A percentile compares a stretch with the other conserved stretches of the same genome.
Evolutionary conservation across 2,797 vertebrate species (phyloP).

Genomic region (Sardinella longiceps): DNA sequence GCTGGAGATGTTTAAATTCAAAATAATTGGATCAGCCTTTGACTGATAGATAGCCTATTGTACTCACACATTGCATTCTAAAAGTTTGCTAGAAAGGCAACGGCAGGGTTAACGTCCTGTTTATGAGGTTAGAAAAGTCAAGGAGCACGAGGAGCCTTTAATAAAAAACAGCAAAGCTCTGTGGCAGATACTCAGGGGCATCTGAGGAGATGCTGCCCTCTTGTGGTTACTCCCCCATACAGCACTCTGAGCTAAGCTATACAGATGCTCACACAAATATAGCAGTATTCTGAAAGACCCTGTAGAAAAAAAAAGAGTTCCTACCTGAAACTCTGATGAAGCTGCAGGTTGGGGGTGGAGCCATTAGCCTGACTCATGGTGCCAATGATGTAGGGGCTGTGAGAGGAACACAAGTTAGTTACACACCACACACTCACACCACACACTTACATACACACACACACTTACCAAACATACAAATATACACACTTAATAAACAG

Average conservation of each 20-base stretch:
- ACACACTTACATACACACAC: too few species aligned
- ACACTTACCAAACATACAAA: too few species aligned
- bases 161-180: not conserved
- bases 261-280: not conserved
- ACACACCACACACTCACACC: not conserved
- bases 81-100: too few species aligned
- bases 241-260: not conserved
- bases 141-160: not conserved
- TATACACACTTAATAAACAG: too few species aligned
- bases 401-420: not conserved
- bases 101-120: too few species aligned
- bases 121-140: not conserved
- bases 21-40: too few species aligned
- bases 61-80: too few species aligned
- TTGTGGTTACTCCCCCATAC: constrained; percentile 22
- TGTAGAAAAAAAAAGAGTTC: not conserved
- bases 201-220: constrained; percentile 29
- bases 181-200: not conserved
- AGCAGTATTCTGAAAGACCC: not conserved
- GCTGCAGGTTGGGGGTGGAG: constrained; percentile 83
- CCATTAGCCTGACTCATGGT: constrained; percentile 88
- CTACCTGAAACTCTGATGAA: constrained; percentile 88
- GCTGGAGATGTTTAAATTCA: too few species aligned
- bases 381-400: constrained; percentile 86
- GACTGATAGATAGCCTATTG: too few species aligned